Evolutionary conservation across 1,140 invertebrate species (phyloP).

Genomic region (Drosophila nasuta): DNA sequence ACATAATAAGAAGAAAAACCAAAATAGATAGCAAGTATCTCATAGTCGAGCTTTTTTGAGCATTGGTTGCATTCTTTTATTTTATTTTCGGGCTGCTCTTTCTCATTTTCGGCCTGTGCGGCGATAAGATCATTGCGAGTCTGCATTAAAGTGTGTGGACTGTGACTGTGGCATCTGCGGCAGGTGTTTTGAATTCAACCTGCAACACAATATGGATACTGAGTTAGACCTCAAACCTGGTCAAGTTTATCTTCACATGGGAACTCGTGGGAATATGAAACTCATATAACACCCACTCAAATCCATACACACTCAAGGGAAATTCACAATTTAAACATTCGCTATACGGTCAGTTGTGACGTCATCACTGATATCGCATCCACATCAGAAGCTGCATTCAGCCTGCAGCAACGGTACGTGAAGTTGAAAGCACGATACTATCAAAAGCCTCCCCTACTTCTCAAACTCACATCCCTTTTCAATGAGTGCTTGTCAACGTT

Average conservation of each 20-base stretch:
- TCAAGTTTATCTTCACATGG: constrained; percentile 77
- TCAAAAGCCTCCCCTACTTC: constrained; percentile 14
- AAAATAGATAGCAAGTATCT: no score
- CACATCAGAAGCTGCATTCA: constrained; percentile 13
- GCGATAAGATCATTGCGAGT: constrained; percentile 76
- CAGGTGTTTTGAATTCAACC: constrained; percentile 77
- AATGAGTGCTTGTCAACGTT: constrained; percentile 45
- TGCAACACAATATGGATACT: constrained; percentile 79
- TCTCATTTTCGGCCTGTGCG: constrained; percentile 74
- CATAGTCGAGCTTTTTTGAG: constrained; percentile 11
- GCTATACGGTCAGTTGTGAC: constrained; percentile 32
- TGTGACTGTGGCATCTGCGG: constrained; percentile 70
- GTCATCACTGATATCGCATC: constrained; percentile 34
- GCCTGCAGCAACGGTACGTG: background rate
- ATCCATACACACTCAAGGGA: background rate
- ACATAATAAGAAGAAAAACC: no score
- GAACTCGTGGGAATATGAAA: constrained; percentile 61
- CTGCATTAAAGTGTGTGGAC: background rate
- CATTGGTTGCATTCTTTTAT: constrained; percentile 1
- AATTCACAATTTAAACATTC: constrained; percentile 11
- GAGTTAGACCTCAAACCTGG: constrained; percentile 71
- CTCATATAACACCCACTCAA: constrained; percentile 37
- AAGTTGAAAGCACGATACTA: constrained; percentile 6
- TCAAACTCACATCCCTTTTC: background rate
- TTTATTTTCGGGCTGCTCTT: constrained; percentile 54